Conservation (phyloP, 2,797 vertebrate genomes). For the Halcyon leucocephala region DNA sequence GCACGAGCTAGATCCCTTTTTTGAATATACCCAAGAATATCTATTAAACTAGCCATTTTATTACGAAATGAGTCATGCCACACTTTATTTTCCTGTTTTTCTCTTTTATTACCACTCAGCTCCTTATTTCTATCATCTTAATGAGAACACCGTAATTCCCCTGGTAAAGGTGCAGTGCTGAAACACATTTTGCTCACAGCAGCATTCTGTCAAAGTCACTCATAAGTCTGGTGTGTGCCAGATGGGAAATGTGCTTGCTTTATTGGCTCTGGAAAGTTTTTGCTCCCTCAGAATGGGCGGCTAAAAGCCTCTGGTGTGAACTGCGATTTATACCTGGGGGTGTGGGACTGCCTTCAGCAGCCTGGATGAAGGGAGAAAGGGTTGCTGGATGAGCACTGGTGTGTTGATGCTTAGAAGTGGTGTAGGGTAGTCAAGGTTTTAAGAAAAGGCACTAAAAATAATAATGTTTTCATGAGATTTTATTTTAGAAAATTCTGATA, state of each 20-base stretch:
- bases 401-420: not conserved
- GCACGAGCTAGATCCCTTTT: not conserved
- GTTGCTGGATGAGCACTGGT: not conserved
- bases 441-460: not conserved
- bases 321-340: not conserved
- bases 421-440: not conserved
- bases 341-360: not conserved
- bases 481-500: not conserved
- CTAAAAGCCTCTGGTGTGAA: not conserved
- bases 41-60: not conserved
- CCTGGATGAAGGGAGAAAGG: not conserved
- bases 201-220: not conserved
- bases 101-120: not conserved
- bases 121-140: not conserved
- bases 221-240: not conserved
- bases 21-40: not conserved
- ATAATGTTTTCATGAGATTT: not conserved
- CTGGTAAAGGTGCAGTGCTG: not conserved
- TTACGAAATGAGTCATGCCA: not conserved
- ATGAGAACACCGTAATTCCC: not conserved
- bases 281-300: not conserved
- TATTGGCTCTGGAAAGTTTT: not conserved
- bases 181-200: not conserved
- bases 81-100: not conserved
- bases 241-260: not conserved